phyloP scores from a whole-genome alignment of 2,797 vertebrate genomes.

The Fratercula arctica region DNA sequence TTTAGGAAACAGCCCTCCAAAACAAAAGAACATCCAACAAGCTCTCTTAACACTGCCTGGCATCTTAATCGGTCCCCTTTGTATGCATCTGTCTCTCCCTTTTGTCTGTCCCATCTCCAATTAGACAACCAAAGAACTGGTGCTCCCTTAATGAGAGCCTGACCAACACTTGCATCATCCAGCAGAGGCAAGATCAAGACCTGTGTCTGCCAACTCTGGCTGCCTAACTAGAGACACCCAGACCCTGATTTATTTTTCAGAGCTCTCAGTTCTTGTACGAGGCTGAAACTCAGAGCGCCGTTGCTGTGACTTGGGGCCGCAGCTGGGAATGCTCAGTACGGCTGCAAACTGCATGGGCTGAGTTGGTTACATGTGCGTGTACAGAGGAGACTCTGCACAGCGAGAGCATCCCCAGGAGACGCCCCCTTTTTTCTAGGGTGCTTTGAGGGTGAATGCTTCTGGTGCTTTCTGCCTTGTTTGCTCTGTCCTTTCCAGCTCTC shows the following conservation, averaged over 20 bases:
- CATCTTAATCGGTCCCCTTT: neutral
- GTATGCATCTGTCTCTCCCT: neutral
- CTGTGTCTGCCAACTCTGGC: neutral
- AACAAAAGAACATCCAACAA: neutral
- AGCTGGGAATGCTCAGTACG: neutral
- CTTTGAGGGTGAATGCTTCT: neutral
- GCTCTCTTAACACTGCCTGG: neutral
- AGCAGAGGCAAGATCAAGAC: neutral
- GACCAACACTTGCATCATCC: neutral
- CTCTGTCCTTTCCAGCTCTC: neutral
- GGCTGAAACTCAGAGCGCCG: rapidly evolving
- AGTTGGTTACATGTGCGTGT: neutral
- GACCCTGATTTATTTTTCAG: neutral
- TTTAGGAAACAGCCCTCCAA: neutral
- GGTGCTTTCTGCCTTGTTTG: neutral
- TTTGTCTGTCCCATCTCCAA: neutral
- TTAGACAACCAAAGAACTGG: neutral
- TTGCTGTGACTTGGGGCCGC: neutral
- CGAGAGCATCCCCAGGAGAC: neutral
- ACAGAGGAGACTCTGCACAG: neutral
- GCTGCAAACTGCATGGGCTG: neutral
- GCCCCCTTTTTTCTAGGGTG: neutral
- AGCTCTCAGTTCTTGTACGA: neutral
- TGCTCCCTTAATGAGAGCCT: neutral
- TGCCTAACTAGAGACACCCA: neutral